Base-by-base conservation (phyloP, 2,888 invertebrate genomes). In the Aphidius colemani region DNA sequence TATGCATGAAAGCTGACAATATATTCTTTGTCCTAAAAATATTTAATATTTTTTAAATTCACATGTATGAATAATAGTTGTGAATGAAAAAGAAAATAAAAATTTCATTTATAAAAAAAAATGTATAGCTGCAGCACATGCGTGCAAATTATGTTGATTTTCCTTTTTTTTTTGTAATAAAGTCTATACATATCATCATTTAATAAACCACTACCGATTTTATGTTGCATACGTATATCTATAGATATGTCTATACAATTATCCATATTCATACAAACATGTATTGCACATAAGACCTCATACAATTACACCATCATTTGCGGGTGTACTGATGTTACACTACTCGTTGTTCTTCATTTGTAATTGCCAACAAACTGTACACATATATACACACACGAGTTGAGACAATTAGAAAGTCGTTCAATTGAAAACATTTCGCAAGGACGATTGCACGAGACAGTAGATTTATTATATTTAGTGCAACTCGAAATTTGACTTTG, bases 381-480 rank as follows among this genome's bases (percentile, higher is more conserved):
- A 18, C 13, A 18, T 18, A 18, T 18, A 18, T 18, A 1, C 2
- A 18, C 7, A 8, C 9, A 13, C 39, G 39, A 56, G 41, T 13
- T 9, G 49, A 56, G 50, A 75, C 76, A 75, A 78, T 77, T 78
- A 78, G 78, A 79, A 79, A 80, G 78, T 71, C 77, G 73, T 70
- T 76, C 75, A 79, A 79, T 78, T 77, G 76, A 78, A 74, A 74
- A 73, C 70, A 70, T 80, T 80, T 75, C 76, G 77, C 75, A 78
- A 80, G 57, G 45, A 71, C 67, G 56, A 50, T 57, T 57, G 45
- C 48, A 39, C 30, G 44, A 46, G 30, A 57, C 45, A 10, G 44
- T 45, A 45, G 45, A 45, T 18, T n/a, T 39, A 13, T 48, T 13
- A 48, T n/a, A 57, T 45, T 57, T 39, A 57, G 40, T 57, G 39